These are phyloP conservation scores for Dromococcyx pavoninus DNA, from an alignment of 2,797 vertebrate genomes.

Conservation along the genomic window DNA sequence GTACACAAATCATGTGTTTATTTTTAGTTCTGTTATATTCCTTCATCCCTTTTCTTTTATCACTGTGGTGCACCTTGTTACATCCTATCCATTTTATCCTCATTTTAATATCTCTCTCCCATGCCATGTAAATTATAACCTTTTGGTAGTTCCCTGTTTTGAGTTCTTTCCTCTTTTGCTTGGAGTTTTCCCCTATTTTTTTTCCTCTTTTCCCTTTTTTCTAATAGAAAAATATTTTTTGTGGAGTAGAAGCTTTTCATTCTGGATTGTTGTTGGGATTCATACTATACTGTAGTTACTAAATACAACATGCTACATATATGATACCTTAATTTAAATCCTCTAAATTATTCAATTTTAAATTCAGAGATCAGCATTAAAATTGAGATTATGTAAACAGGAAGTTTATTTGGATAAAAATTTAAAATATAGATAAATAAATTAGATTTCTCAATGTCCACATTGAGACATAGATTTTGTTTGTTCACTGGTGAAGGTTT, in stretches of 20 bases:
- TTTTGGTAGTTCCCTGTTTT: not conserved
- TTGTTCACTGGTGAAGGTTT: not conserved
- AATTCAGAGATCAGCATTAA: not conserved
- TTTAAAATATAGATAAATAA: not conserved
- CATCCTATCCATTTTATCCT: not conserved
- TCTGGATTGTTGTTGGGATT: not conserved
- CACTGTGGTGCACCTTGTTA: not conserved
- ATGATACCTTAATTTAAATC: not conserved
- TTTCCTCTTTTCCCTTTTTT: not conserved
- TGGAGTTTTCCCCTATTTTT: accelerated
- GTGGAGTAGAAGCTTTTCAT: not conserved
- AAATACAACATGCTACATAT: not conserved
- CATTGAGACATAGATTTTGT: accelerated
- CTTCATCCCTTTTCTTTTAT: not conserved
- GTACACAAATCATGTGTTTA: not conserved
- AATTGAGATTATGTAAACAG: not conserved
- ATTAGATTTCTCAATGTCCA: not conserved
- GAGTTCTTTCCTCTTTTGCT: not conserved
- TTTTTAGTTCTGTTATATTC: not conserved
- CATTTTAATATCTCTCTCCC: not conserved
- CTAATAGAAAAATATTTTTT: not conserved
- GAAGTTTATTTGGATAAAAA: not conserved
- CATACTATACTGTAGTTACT: not conserved
- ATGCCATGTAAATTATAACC: not conserved
- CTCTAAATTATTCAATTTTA: not conserved